A percentile compares a stretch with the other conserved stretches of the same genome.
These are phyloP conservation scores for Amphiprion clarkii DNA, from an alignment of 2,797 vertebrate genomes.

Conservation along the genomic window DNA sequence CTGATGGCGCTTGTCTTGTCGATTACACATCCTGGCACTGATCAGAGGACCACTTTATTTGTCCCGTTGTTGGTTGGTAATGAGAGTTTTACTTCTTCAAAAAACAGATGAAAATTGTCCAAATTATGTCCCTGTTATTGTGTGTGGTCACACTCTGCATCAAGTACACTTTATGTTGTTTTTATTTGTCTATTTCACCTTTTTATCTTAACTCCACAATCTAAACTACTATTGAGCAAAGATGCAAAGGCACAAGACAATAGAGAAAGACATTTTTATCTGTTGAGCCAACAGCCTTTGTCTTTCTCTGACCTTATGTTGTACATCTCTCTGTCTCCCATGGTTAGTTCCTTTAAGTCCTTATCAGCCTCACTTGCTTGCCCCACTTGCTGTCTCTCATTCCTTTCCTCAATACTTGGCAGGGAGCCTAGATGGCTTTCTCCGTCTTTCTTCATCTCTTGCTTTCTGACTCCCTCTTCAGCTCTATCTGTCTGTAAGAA, in stretches of 20 bases:
- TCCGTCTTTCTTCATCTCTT: constrained; percentile 43
- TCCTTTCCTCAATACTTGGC: constrained; percentile 60
- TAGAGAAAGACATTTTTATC: not conserved
- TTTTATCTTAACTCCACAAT: constrained; percentile 1
- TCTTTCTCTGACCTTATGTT: constrained; percentile 8
- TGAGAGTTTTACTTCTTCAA: constrained; percentile 16
- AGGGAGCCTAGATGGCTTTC: constrained; percentile 31
- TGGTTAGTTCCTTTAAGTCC: constrained; percentile 48
- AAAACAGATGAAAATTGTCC: constrained; percentile 18
- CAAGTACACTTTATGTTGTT: not conserved
- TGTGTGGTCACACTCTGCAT: constrained; percentile 1
- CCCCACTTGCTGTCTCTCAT: constrained; percentile 61
- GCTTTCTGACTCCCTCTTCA: constrained; percentile 51
- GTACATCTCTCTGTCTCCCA: constrained; percentile 33
- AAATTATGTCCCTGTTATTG: not conserved
- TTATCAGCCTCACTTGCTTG: constrained; percentile 58
- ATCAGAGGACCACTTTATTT: constrained; percentile 36
- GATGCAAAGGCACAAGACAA: constrained; percentile 6
- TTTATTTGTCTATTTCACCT: not conserved
- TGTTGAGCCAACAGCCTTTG: constrained; percentile 21
- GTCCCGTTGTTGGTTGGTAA: constrained; percentile 19
- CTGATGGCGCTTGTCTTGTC: constrained; percentile 56
- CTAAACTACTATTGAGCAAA: not conserved
- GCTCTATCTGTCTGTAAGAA: constrained; percentile 49
- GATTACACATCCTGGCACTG: constrained; percentile 55